Conservation (phyloP, 2,113 vertebrate species). For the Tychaedon coryphoeus region DNA sequence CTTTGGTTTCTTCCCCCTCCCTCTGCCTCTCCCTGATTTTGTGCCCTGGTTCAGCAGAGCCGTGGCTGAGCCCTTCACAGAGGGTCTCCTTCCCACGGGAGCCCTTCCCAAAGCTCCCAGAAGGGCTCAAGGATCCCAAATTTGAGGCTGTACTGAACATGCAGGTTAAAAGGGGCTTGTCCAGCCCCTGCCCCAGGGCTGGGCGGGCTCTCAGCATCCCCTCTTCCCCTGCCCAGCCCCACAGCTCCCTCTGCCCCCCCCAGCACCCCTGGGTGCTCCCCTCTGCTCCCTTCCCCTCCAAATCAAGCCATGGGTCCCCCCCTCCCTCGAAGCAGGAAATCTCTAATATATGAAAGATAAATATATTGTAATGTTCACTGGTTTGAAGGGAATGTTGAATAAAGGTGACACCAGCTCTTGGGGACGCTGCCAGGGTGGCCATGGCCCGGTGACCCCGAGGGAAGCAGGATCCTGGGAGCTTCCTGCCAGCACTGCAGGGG, state of each 20-base stretch:
- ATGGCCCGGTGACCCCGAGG: rapidly evolving
- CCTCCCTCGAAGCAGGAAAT: neutral
- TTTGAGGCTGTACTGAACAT: neutral
- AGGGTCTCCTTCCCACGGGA: neutral
- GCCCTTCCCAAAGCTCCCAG: neutral
- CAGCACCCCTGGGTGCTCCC: neutral
- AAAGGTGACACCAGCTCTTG: neutral
- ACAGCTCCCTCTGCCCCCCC: neutral
- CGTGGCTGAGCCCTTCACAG: neutral
- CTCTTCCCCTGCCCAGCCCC: neutral
- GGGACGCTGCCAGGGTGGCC: neutral
- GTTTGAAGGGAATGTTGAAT: conserved; percentile 10
- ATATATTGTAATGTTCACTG: conserved; percentile 48
- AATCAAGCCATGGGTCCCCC: conserved; percentile 5
- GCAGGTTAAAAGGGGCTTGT: neutral
- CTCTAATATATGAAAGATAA: conserved; percentile 50
- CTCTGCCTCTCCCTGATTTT: neutral
- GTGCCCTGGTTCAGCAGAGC: neutral
- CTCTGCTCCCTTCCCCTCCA: neutral
- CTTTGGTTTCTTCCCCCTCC: neutral
- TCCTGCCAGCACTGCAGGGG: neutral
- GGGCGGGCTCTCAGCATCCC: neutral
- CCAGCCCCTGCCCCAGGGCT: rapidly evolving
- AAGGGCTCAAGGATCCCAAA: neutral
- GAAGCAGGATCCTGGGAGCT: neutral